Conservation (phyloP, 1,140 invertebrate species). For the Drosophila tristis region DNA sequence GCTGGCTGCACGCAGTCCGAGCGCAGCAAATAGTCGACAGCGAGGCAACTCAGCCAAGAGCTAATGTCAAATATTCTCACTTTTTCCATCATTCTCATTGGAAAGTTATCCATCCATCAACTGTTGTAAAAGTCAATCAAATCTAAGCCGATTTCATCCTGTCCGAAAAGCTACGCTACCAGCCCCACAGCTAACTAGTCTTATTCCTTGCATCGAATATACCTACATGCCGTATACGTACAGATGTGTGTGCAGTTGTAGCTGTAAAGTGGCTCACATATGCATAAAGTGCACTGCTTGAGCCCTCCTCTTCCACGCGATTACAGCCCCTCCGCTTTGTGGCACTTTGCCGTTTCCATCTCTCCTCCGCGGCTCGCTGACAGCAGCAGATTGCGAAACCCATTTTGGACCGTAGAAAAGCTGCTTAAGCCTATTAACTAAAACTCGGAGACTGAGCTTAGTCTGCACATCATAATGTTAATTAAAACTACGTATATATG, state of each 20-base stretch:
- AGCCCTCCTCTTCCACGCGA: no score
- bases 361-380: constrained; percentile 7
- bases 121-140: no score
- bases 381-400: constrained; percentile 29
- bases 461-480: constrained; percentile 54
- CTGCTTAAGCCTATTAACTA: constrained; percentile 55
- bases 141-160: no score
- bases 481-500: constrained; percentile 37
- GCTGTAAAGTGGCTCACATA: no score
- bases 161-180: no score
- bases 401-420: constrained; percentile 38
- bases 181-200: no score
- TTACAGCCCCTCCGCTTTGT: no score
- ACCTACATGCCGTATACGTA: no score
- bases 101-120: no score
- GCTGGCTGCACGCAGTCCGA: constrained; percentile 10
- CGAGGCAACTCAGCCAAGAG: constrained; percentile 7
- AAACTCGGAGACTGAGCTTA: constrained; percentile 41
- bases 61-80: constrained; percentile 43
- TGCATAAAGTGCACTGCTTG: no score
- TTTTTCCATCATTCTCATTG: not conserved
- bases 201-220: no score
- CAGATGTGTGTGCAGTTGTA: no score
- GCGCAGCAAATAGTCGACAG: constrained; percentile 29
- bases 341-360: constrained; percentile 2